Evolutionary conservation across 2,888 invertebrate genomes (phyloP).

Genomic region (Amphipyra berbera): DNA sequence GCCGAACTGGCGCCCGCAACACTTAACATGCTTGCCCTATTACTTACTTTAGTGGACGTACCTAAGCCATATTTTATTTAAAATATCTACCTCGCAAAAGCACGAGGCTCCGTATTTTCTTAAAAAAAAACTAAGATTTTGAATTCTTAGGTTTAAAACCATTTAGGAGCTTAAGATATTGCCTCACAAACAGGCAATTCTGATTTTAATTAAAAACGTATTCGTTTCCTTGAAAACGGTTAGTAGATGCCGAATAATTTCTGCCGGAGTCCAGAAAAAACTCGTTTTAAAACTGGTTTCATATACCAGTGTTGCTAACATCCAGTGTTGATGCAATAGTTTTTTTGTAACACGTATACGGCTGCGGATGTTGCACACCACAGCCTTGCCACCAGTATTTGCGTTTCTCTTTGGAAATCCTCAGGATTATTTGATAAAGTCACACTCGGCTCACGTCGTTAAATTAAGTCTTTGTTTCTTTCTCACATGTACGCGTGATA

Average conservation of each 20-base stretch:
- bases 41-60: constrained; percentile 33
- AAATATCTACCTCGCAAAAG: constrained; percentile 2
- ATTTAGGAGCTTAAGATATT: neutral
- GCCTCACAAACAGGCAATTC: constrained; percentile 31
- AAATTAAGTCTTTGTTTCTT: constrained; percentile 21
- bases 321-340: constrained; percentile 62
- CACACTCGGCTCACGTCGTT: constrained; percentile 13
- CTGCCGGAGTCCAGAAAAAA: constrained; percentile 47
- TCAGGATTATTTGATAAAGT: constrained; percentile 48
- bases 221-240: constrained; percentile 39
- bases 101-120: neutral
- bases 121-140: neutral
- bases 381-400: constrained; percentile 61
- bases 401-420: constrained; percentile 62
- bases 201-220: constrained; percentile 30
- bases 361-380: constrained; percentile 62
- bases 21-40: constrained; percentile 58
- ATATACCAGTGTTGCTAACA: constrained; percentile 58
- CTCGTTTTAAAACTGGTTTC: constrained; percentile 59
- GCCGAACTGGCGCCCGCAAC: constrained; percentile 63
- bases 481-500: constrained; percentile 18
- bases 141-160: no score
- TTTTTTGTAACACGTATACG: constrained; percentile 57
- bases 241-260: constrained; percentile 36
- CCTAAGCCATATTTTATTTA: constrained; percentile 19